phyloP scores from a whole-genome alignment of 2,888 invertebrate genomes.

The Bellardia bayeri region DNA sequence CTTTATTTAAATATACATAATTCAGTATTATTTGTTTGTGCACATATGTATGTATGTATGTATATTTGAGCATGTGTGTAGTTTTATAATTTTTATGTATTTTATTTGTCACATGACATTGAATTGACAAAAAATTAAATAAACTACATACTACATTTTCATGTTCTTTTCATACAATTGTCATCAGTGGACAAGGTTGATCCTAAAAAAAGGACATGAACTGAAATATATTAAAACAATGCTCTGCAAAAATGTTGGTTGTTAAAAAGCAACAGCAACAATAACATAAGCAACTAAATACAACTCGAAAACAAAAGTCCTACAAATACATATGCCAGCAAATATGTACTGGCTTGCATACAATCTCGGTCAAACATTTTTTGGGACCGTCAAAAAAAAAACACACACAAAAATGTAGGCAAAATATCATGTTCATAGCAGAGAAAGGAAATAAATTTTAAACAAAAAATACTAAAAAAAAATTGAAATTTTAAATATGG shows the following conservation, averaged over 20 bases:
- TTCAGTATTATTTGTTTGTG: neutral
- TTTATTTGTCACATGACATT: conserved; percentile 53
- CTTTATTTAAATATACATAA: neutral
- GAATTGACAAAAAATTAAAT: conserved; percentile 51
- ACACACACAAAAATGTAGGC: conserved; percentile 8
- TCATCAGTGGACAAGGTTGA: conserved; percentile 65
- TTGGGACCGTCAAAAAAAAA: neutral
- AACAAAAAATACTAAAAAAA: neutral
- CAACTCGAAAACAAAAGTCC: too few species aligned
- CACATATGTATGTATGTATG: neutral
- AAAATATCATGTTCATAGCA: conserved; percentile 10
- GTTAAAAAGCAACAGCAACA: conserved; percentile 32
- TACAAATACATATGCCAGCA: too few species aligned
- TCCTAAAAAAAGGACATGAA: conserved; percentile 52
- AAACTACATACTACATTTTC: conserved; percentile 39
- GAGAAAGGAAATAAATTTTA: neutral
- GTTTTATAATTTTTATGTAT: conserved; percentile 35
- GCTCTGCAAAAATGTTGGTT: conserved; percentile 36
- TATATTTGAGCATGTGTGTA: neutral
- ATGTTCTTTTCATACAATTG: conserved; percentile 53
- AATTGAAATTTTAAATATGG: neutral
- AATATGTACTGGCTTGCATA: neutral
- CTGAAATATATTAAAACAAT: conserved; percentile 49
- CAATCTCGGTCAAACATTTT: conserved; percentile 1
- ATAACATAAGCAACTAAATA: neutral